Percentiles rank a stretch among this genome's conserved stretches.
phyloP scores from a whole-genome alignment of 2,888 invertebrate species.

The Chrysolina americana region DNA sequence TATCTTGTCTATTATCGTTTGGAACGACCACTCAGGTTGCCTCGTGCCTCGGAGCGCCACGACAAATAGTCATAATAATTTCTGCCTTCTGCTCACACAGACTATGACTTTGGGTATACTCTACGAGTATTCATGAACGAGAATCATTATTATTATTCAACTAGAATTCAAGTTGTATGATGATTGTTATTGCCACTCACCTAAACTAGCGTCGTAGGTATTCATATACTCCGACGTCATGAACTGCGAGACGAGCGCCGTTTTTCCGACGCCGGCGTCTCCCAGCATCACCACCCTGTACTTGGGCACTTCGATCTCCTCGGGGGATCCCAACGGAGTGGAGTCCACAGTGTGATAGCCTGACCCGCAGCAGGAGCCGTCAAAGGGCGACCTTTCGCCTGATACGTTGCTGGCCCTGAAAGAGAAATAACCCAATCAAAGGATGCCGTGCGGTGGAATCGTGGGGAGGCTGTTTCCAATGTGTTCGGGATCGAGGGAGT shows the following conservation, averaged over 20 bases:
- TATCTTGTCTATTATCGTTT: too few relatives aligned
- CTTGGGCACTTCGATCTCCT: slow-evolving; percentile 80
- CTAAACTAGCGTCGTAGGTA: slow-evolving; percentile 92
- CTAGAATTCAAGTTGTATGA: too few relatives aligned
- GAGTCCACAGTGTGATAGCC: slow-evolving; percentile 86
- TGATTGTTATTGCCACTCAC: slow-evolving; percentile 71
- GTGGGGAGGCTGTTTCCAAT: not conserved
- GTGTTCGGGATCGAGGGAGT: not conserved
- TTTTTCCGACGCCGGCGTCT: slow-evolving; percentile 91
- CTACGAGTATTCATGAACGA: too few relatives aligned
- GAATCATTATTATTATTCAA: not conserved
- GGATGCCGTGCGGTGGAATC: not conserved
- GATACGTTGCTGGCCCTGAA: slow-evolving; percentile 79
- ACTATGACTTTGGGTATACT: too few relatives aligned
- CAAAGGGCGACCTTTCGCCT: slow-evolving; percentile 86
- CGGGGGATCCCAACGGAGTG: slow-evolving; percentile 81
- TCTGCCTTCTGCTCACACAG: too few relatives aligned
- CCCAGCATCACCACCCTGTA: slow-evolving; percentile 88
- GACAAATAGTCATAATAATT: too few relatives aligned
- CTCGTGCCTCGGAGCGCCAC: too few relatives aligned
- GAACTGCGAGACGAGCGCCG: slow-evolving; percentile 91
- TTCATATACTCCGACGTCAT: slow-evolving; percentile 97
- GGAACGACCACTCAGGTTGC: too few relatives aligned
- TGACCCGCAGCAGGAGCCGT: slow-evolving; percentile 88
- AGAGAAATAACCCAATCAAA: slow-evolving; percentile 29